Evolutionary conservation across 2,797 vertebrate genomes (phyloP).

Genomic region (Sorex maritimensis): DNA sequence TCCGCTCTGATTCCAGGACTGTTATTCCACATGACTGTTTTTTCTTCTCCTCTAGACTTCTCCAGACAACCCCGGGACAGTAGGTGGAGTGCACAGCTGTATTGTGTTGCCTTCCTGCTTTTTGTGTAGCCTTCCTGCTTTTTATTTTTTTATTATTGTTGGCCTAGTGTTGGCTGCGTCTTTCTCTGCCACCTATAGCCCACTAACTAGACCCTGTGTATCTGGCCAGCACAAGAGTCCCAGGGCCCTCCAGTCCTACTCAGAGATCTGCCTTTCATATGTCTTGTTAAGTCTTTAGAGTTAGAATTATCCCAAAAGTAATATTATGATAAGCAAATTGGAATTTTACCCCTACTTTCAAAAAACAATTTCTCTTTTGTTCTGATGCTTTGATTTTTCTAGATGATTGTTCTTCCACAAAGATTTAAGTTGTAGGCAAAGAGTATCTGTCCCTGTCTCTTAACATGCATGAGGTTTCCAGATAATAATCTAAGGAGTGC

Average conservation of each 20-base stretch:
- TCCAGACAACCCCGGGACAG: slow-evolving; percentile 82
- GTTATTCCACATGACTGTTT: slow-evolving; percentile 74
- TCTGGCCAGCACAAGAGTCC: slow-evolving; percentile 57
- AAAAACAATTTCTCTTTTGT: neutral
- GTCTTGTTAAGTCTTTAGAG: slow-evolving; percentile 47
- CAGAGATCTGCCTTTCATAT: slow-evolving; percentile 47
- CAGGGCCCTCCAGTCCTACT: slow-evolving; percentile 63
- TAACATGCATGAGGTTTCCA: slow-evolving; percentile 33
- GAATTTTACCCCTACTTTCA: slow-evolving; percentile 18
- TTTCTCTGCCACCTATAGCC: slow-evolving; percentile 77
- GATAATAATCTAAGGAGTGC: slow-evolving; percentile 45
- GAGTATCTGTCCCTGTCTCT: slow-evolving; percentile 7
- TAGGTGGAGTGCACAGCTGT: slow-evolving; percentile 88
- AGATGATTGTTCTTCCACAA: slow-evolving; percentile 47
- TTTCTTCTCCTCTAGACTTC: slow-evolving; percentile 76
- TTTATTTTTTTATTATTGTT: slow-evolving; percentile 87
- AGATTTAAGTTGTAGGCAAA: neutral
- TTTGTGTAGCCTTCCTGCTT: slow-evolving; percentile 81
- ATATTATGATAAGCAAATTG: slow-evolving; percentile 41
- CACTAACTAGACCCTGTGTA: slow-evolving; percentile 53
- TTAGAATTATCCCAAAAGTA: slow-evolving; percentile 51
- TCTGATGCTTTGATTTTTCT: neutral
- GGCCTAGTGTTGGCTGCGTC: slow-evolving; percentile 78
- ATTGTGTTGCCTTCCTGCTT: slow-evolving; percentile 91
- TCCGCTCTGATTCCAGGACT: slow-evolving; percentile 59